Base-by-base conservation (phyloP, 2,888 invertebrate species). In the Eumerus sabulonum region DNA sequence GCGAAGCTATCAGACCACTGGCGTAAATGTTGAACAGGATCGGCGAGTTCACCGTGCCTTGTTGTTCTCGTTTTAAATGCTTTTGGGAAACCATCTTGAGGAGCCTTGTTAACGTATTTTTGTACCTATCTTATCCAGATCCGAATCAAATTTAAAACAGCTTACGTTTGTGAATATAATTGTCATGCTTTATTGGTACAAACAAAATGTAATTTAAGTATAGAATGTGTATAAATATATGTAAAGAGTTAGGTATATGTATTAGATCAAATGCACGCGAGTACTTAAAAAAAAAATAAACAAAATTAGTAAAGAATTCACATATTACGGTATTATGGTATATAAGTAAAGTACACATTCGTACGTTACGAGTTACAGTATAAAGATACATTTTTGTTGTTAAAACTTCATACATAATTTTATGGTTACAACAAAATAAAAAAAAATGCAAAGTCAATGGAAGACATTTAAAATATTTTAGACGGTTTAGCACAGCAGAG, bases 101-200 rank as follows among this genome's bases (percentile, higher is more conserved):
- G n/a, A n/a, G n/a, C n/a, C n/a, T n/a, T n/a, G n/a, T n/a, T n/a
- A n/a, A n/a, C n/a, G n/a, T n/a, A n/a, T n/a, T n/a, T n/a, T n/a
- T n/a, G n/a, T n/a, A n/a, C n/a, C n/a, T n/a, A n/a, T n/a, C n/a
- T n/a, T n/a, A n/a, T n/a, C n/a, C n/a, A n/a, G n/a, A n/a, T n/a
- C n/a, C n/a, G n/a, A n/a, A n/a, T n/a, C n/a, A n/a, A n/a, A n/a
- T n/a, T n/a, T n/a, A n/a, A n/a, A n/a, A n/a, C n/a, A n/a, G n/a
- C n/a, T 4, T 27, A 27, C 7, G 27, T 27, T 27, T 27, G 27
- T 7, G 27, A 27, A 27, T 27, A 27, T 27, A 27, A 27, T 60
- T 60, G 67, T 67, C 73, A 73, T 67, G 73, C 67, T 74, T 74
- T 74, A 74, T 74, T 74, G 44, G 17, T 67, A 60, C 53, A 72